Evolutionary conservation across 1,140 invertebrate genomes (phyloP).

Genomic region (Chrysomallon squamiferum): DNA sequence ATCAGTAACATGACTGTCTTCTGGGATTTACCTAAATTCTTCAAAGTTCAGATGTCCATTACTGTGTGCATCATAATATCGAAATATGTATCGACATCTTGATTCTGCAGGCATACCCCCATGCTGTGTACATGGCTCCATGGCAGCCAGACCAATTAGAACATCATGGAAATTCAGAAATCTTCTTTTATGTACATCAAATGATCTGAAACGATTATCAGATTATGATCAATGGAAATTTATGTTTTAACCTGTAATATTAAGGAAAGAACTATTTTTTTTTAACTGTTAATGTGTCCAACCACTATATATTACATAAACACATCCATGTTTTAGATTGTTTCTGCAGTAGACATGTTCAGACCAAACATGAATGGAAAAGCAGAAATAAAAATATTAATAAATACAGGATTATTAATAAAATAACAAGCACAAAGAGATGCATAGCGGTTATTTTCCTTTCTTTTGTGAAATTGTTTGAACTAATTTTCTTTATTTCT

Average conservation of each 20-base stretch:
- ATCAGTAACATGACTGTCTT: too few species aligned
- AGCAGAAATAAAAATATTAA: not conserved
- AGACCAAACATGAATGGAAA: not conserved
- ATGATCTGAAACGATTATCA: conserved; percentile 51
- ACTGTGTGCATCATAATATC: conserved; percentile 65
- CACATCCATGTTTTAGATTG: not conserved
- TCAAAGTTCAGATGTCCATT: conserved; percentile 62
- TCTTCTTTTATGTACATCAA: conserved; percentile 60
- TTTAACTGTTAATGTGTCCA: not conserved
- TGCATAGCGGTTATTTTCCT: not conserved
- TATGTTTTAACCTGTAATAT: not conserved
- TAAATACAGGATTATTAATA: not conserved
- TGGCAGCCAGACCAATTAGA: conserved; percentile 66
- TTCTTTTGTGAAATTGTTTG: not conserved
- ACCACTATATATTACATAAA: not conserved
- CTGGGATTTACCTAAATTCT: conserved; percentile 60
- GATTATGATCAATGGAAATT: not conserved
- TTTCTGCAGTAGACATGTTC: not conserved
- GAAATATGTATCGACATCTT: conserved; percentile 69
- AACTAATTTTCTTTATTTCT: not conserved
- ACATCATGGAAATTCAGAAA: conserved; percentile 65
- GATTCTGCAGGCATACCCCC: conserved; percentile 68
- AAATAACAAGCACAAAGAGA: not conserved
- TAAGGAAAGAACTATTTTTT: not conserved
- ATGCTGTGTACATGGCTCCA: conserved; percentile 68